Conservation (phyloP, 1,140 invertebrate genomes). For the Hypothenemus hampei region DNA sequence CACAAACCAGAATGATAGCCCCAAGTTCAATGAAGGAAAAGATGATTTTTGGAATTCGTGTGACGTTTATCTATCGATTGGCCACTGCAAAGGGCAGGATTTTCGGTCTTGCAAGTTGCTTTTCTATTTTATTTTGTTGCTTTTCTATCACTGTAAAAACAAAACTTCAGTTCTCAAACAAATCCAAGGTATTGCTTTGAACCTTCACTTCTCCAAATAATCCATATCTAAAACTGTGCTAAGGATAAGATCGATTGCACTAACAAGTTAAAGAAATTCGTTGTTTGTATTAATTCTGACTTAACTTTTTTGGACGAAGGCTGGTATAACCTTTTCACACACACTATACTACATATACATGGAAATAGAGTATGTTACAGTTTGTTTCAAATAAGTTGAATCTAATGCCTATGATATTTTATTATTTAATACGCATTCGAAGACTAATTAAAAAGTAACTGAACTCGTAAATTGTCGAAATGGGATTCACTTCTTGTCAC, state of each 20-base stretch:
- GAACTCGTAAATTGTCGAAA: too few species aligned
- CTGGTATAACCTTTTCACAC: too few species aligned
- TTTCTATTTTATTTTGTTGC: constrained; percentile 57
- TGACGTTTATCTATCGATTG: constrained; percentile 40
- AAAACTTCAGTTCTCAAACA: neutral
- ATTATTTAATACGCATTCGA: too few species aligned
- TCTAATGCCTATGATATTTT: too few species aligned
- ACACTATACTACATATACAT: too few species aligned
- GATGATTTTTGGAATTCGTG: constrained; percentile 49
- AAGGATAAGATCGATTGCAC: constrained; percentile 70
- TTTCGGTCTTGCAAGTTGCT: constrained; percentile 50
- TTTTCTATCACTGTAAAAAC: constrained; percentile 54
- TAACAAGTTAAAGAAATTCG: too few species aligned
- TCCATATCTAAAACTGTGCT: constrained; percentile 79
- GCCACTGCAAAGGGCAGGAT: constrained; percentile 54
- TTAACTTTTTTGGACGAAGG: too few species aligned
- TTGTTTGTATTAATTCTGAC: too few species aligned
- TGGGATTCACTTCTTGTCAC: too few species aligned
- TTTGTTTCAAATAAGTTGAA: too few species aligned
- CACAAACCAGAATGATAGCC: constrained; percentile 68
- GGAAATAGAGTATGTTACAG: too few species aligned
- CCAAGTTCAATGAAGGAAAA: constrained; percentile 74
- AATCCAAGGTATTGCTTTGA: neutral
- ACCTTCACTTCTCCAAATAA: constrained; percentile 63
- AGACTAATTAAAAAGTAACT: too few species aligned